These are phyloP conservation scores for Ectropis grisescens DNA, from an alignment of 1,140 invertebrate species.

Conservation along the genomic window DNA sequence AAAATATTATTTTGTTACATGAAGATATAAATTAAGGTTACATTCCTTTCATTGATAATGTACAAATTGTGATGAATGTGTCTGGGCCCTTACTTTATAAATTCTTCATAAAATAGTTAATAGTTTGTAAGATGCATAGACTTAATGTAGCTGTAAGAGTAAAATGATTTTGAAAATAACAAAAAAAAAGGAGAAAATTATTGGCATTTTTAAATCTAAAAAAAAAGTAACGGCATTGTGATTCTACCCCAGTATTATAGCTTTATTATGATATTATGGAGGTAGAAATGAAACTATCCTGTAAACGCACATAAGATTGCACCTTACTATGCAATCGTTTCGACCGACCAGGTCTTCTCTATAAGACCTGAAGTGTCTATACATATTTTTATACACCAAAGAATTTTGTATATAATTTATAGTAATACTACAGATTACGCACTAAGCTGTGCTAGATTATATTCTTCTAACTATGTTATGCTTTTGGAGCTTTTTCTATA, in stretches of 20 bases:
- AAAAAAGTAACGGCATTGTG: conserved; percentile 63
- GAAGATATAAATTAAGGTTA: conserved; percentile 68
- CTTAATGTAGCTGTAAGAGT: conserved; percentile 50
- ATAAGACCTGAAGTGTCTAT: conserved; percentile 59
- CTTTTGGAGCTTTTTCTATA: conserved; percentile 55
- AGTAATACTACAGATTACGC: conserved; percentile 26
- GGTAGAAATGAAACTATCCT: conserved; percentile 55
- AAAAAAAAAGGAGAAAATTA: conserved; percentile 24
- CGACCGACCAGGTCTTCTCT: conserved; percentile 63
- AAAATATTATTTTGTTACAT: conserved; percentile 55
- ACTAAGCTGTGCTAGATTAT: too few relatives aligned
- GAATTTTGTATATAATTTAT: conserved; percentile 63
- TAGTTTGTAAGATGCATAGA: conserved; percentile 48
- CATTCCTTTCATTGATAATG: conserved; percentile 60
- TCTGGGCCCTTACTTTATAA: conserved; percentile 68
- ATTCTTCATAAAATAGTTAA: conserved; percentile 64
- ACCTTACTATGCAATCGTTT: conserved; percentile 51
- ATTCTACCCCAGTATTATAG: conserved; percentile 39
- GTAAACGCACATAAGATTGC: conserved; percentile 61
- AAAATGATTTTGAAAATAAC: conserved; percentile 30
- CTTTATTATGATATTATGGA: conserved; percentile 34
- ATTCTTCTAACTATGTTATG: conserved; percentile 36
- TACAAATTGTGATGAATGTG: conserved; percentile 66
- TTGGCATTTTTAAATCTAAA: too few relatives aligned
- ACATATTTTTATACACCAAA: conserved; percentile 59